Percentiles rank a stretch among this genome's conserved stretches.
phyloP scores from a whole-genome alignment of 2,797 vertebrate species.

The Cirrhinus mrigala region DNA sequence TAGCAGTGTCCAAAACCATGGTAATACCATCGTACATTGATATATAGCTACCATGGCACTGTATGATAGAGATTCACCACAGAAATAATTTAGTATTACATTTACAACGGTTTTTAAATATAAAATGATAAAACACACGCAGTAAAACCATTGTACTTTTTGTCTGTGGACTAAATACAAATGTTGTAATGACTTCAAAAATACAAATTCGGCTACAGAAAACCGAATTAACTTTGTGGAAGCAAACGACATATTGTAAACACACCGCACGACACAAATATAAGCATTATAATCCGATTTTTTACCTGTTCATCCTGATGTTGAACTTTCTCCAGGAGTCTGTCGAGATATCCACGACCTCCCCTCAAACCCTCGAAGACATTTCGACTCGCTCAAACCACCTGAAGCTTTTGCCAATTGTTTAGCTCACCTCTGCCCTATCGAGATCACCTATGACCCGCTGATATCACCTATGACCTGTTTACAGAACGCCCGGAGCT shows the following conservation, averaged over 20 bases:
- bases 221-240: background rate
- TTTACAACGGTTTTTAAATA: background rate
- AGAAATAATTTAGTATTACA: background rate
- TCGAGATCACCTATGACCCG: background rate
- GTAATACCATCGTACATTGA: background rate
- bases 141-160: background rate
- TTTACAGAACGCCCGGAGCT: background rate
- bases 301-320: conserved; percentile 60
- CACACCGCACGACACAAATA: background rate
- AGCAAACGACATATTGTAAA: background rate
- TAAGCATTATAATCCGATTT: background rate
- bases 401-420: background rate
- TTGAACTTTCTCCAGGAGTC: conserved; percentile 41
- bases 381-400: conserved; percentile 30
- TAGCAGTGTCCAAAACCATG: background rate
- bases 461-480: conserved; percentile 3
- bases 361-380: conserved; percentile 30
- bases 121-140: background rate
- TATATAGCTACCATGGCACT: background rate
- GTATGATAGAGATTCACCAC: background rate
- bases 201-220: background rate
- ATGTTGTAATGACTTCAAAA: background rate
- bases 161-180: background rate
- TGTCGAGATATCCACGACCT: conserved; percentile 32
- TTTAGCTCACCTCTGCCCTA: conserved; percentile 1